These are phyloP conservation scores for Falco novaeseelandiae DNA, from an alignment of 2,797 vertebrate genomes.

Conservation along the genomic window DNA sequence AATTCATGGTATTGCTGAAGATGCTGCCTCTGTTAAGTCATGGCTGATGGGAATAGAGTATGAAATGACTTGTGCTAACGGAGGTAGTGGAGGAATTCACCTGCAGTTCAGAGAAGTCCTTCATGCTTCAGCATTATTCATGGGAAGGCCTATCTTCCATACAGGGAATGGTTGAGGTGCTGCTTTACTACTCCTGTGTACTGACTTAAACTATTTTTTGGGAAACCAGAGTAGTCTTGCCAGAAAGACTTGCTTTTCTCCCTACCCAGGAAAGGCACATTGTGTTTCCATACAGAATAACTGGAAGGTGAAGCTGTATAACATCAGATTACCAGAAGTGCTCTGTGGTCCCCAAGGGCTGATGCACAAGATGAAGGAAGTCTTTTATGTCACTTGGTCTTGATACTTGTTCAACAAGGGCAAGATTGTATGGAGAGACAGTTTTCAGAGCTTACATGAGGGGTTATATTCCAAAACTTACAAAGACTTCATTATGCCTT, in stretches of 20 bases:
- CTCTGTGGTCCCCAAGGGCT: not conserved
- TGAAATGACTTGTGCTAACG: not conserved
- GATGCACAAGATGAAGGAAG: not conserved
- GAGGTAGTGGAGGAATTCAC: not conserved
- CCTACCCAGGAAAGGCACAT: not conserved
- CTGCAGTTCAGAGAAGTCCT: not conserved
- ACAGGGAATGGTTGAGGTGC: not conserved
- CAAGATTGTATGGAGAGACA: not conserved
- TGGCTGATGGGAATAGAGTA: not conserved
- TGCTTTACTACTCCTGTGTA: not conserved
- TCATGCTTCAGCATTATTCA: not conserved
- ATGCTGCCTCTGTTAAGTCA: not conserved
- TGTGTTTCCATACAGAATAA: rapidly evolving
- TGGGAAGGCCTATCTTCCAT: not conserved
- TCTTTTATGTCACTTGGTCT: not conserved
- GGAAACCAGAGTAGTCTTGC: not conserved
- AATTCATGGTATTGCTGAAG: not conserved
- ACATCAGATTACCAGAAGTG: not conserved
- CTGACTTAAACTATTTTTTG: not conserved
- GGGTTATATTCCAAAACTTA: not conserved
- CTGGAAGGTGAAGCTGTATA: not conserved
- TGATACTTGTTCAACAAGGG: not conserved
- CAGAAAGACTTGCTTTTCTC: not conserved
- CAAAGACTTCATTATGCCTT: not conserved
- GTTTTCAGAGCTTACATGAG: not conserved